Conservation (phyloP, 2,113 vertebrate genomes). For the Antechinus stuartii region DNA sequence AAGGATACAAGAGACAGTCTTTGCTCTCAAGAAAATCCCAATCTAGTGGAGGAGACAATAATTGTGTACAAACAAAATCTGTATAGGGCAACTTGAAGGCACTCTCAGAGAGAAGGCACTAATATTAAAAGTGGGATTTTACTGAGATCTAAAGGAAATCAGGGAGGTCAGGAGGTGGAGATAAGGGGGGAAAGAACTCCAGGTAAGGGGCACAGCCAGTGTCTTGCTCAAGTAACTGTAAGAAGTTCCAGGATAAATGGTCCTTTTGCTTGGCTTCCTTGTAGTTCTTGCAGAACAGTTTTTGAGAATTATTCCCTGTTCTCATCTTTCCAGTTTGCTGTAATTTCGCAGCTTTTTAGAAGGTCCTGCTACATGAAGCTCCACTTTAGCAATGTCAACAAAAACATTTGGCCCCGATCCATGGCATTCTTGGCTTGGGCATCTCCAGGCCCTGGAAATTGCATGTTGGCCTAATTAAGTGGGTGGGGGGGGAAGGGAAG, state of each 20-base stretch:
- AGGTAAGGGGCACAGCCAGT: not conserved
- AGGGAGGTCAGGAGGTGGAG: not conserved
- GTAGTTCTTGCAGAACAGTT: not conserved
- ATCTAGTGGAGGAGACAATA: not conserved
- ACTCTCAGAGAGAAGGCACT: not conserved
- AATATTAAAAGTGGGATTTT: not conserved
- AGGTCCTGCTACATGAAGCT: constrained; percentile 51
- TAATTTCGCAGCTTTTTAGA: constrained; percentile 7
- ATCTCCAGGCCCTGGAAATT: constrained; percentile 67
- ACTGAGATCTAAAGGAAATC: not conserved
- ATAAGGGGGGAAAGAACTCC: not conserved
- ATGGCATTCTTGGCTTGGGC: constrained; percentile 68
- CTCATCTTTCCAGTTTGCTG: not conserved
- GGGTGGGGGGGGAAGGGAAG: not conserved
- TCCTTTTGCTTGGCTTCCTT: not conserved
- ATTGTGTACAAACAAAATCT: not conserved
- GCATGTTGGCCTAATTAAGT: constrained; percentile 74
- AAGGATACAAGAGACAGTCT: not conserved
- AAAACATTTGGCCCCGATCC: constrained; percentile 77
- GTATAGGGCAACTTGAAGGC: not conserved
- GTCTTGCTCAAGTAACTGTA: not conserved
- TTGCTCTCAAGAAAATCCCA: not conserved
- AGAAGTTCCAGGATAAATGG: not conserved
- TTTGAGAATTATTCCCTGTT: not conserved
- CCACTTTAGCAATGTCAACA: constrained; percentile 73